Evolutionary conservation across 2,888 invertebrate genomes (phyloP).

Genomic region (Chorisops tibialis): DNA sequence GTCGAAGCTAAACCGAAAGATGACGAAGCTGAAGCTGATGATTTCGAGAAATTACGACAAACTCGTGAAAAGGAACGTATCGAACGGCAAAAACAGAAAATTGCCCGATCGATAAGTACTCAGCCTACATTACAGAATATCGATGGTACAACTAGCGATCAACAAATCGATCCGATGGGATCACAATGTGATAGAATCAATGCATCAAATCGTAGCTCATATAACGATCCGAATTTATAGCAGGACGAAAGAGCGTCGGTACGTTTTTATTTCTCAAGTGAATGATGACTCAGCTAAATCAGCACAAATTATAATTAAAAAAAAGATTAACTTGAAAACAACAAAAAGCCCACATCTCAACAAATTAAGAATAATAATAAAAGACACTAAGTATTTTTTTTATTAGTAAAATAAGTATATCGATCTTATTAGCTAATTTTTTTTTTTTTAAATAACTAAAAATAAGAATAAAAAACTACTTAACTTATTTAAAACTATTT

Average conservation of each 20-base stretch:
- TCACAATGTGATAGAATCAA: not conserved
- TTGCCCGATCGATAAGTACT: conserved; percentile 56
- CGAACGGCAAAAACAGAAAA: conserved; percentile 60
- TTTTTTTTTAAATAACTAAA: not conserved
- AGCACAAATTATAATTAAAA: not conserved
- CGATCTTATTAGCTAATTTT: not conserved
- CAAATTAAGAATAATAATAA: not conserved
- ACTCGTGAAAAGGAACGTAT: conserved; percentile 67
- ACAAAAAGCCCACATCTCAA: not conserved
- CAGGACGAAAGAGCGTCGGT: conserved; percentile 20
- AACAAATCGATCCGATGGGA: not conserved
- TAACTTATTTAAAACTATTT: too few relatives aligned
- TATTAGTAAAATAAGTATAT: not conserved
- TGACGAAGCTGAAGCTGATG: conserved; percentile 56
- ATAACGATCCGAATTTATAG: conserved; percentile 23
- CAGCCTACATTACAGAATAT: conserved; percentile 22
- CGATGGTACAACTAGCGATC: not conserved
- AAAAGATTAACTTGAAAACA: not conserved
- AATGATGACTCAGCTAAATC: conserved; percentile 6
- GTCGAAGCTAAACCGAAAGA: conserved; percentile 41
- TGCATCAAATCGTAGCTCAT: conserved; percentile 19
- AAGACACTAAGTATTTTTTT: too few relatives aligned
- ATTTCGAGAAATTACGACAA: conserved; percentile 67
- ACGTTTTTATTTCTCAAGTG: conserved; percentile 22
- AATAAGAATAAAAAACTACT: not conserved